A percentile compares a stretch with the other conserved stretches of the same genome.
These are phyloP conservation scores for Zalophus californianus DNA, from an alignment of 2,797 vertebrate species.

Conservation along the genomic window DNA sequence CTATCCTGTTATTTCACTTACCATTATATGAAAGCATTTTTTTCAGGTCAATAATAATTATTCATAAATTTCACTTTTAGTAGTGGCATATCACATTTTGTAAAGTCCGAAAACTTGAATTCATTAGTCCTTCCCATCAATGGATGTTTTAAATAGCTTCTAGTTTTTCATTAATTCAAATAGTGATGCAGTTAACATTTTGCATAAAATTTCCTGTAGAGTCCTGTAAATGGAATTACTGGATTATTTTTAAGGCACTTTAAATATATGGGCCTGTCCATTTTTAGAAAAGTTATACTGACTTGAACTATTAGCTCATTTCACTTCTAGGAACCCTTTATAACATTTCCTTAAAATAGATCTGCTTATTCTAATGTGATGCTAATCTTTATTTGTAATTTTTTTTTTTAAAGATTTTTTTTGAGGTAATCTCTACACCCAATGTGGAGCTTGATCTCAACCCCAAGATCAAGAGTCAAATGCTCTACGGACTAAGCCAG, in stretches of 20 bases:
- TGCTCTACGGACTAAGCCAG: not conserved
- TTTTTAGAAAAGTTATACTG: slow-evolving; percentile 14
- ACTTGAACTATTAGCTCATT: not conserved
- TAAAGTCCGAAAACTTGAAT: slow-evolving; percentile 2
- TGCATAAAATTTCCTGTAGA: not conserved
- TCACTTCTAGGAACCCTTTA: not conserved
- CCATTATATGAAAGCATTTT: not conserved
- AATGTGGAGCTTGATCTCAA: not conserved
- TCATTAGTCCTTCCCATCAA: not conserved
- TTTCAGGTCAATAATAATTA: not conserved
- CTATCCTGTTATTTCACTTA: slow-evolving; percentile 9
- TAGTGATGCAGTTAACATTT: not conserved
- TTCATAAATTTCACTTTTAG: slow-evolving; percentile 10
- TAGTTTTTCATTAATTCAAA: slow-evolving; percentile 22
- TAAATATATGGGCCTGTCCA: not conserved
- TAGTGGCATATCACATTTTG: not conserved
- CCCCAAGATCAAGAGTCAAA: not conserved
- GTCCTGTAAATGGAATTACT: not conserved
- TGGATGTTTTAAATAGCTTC: not conserved
- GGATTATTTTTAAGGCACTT: slow-evolving; percentile 1
- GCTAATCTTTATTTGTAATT: slow-evolving; percentile 31
- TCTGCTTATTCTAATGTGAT: slow-evolving; percentile 15
- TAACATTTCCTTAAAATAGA: slow-evolving; percentile 12
- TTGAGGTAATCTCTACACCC: not conserved
- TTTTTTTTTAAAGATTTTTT: not conserved